Percentiles rank a stretch among this genome's conserved stretches.
These are phyloP conservation scores for Polietes domitor DNA, from an alignment of 2,888 invertebrate genomes.

Conservation along the genomic window DNA sequence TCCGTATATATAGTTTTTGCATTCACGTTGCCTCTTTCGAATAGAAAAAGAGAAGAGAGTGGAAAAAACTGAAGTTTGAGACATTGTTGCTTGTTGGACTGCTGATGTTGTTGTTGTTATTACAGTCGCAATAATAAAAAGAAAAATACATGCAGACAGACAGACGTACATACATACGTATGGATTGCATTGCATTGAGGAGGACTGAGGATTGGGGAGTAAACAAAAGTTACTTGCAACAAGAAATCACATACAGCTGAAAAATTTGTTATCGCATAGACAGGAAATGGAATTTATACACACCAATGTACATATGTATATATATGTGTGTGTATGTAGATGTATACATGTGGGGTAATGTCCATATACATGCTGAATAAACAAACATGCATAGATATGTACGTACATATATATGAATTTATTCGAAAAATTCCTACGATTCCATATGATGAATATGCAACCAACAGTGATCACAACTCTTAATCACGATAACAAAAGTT, in stretches of 20 bases:
- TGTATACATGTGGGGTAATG: not conserved
- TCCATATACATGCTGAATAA: not conserved
- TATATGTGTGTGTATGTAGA: not conserved
- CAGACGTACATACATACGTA: not conserved
- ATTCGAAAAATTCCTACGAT: no score
- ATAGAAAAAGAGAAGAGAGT: not conserved
- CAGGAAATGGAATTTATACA: constrained; percentile 78
- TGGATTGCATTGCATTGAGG: constrained; percentile 12
- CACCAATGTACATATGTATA: not conserved
- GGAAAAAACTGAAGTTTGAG: not conserved
- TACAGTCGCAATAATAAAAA: constrained; percentile 34
- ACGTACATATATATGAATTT: not conserved
- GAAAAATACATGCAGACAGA: no score
- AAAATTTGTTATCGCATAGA: constrained; percentile 74
- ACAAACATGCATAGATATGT: not conserved
- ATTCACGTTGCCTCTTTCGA: constrained; percentile 5
- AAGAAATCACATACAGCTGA: constrained; percentile 26
- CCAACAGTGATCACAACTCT: constrained; percentile 8
- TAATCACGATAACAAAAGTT: not conserved
- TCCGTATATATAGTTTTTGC: no score
- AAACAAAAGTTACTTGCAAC: constrained; percentile 21
- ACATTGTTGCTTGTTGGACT: constrained; percentile 23
- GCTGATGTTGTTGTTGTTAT: not conserved
- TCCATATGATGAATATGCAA: constrained; percentile 12
- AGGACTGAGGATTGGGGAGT: constrained; percentile 31